Evolutionary conservation across 2,113 vertebrate genomes (phyloP), one percentile per base, ranked within the genome.

Genomic region (Xyrauchen texanus): DNA sequence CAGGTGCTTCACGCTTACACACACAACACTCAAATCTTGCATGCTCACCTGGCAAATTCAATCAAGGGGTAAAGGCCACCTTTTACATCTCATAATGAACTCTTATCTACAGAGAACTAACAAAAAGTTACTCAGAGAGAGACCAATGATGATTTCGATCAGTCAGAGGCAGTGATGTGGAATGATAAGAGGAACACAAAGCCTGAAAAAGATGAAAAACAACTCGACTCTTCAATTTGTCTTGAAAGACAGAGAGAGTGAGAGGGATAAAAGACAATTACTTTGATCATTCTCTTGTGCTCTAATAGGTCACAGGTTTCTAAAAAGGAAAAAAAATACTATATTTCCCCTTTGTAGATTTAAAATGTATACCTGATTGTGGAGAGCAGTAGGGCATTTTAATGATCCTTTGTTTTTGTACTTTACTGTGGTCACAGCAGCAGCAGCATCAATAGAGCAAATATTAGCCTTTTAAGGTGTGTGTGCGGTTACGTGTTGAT

Each of bases 1-100:
- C 84, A 85, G 78, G 78, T 85, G 84, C 34, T 34, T 49, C 8
- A 4, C 1, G 45, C 66, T 65, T 72, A 64, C 16, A 61, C 76
- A 42, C 21, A 34, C 66, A 73, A 21, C 49, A 55, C 73, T 76
- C 13, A 53, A 73, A 62, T 58, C 51, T 8, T 65, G 8, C 42
- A 80, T 11, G 10, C 69, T 80, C 78, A 68, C 63, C 51, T 71
- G 75, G 55, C 60, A 16, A 78, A 67, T 42, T 81, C 53, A 75
- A 64, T 58, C 52, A 69, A 69, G 60, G 47, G 45, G 75, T 64
- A 81, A 75, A 80, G 79, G 65, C 68, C 74, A 45, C 12, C n/a
- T 9, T 42, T 34, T 70, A 76, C 51, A n/a, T 47, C 4, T 57
- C 13, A 15, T 52, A 49, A 73, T 73, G 7, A 60, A 49, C 71